Conservation (phyloP, 2,888 invertebrate genomes). For the Caenorhabditis sp. region DNA sequence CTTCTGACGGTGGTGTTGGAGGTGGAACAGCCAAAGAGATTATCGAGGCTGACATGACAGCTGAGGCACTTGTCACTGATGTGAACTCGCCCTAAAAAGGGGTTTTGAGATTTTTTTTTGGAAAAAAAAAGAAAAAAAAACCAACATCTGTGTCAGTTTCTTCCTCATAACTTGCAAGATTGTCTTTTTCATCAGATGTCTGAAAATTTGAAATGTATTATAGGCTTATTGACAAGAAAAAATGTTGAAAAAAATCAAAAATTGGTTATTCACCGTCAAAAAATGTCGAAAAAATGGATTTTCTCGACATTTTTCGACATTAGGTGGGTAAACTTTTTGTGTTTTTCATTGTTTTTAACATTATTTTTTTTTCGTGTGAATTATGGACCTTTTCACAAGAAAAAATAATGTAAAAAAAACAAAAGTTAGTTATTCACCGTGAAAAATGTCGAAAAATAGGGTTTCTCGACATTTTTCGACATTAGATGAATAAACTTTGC, state of each 20-base stretch:
- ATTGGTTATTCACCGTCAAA: too few species aligned
- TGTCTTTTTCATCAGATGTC: neutral
- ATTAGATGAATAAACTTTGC: too few species aligned
- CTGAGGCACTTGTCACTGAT: neutral
- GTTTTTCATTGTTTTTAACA: too few species aligned
- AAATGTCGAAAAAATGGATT: too few species aligned
- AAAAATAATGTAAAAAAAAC: too few species aligned
- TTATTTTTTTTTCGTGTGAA: too few species aligned
- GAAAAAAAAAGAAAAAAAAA: neutral
- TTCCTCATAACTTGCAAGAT: conserved; percentile 16
- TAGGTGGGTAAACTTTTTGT: too few species aligned
- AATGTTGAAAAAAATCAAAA: neutral
- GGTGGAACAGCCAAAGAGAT: neutral
- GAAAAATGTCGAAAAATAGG: too few species aligned
- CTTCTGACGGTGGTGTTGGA: neutral
- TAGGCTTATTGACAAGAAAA: neutral
- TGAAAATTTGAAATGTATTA: neutral
- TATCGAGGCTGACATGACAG: conserved; percentile 20
- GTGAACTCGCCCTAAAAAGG: conserved; percentile 18
- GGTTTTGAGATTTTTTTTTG: neutral
- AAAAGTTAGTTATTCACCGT: too few species aligned
- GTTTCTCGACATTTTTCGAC: too few species aligned
- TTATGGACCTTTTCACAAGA: too few species aligned
- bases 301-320: too few species aligned
- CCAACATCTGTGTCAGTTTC: conserved; percentile 34